Base-by-base conservation (phyloP, 2,113 vertebrate species). In the Piaya cayana region DNA sequence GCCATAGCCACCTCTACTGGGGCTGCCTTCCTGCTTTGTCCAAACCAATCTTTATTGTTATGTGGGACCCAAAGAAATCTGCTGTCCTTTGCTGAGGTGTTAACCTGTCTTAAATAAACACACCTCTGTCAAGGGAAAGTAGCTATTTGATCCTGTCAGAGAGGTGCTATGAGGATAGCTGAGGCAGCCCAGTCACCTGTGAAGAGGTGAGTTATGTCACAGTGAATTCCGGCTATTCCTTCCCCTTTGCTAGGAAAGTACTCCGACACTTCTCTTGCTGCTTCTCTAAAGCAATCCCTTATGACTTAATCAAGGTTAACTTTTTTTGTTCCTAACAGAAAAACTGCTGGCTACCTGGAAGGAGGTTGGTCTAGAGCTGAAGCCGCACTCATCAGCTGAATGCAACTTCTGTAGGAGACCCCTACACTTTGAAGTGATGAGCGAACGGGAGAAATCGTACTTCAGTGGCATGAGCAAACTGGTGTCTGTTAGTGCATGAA, bases 341-440 rank as follows among this genome's bases (percentile, higher is more conserved):
- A 98, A 97, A 50, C 97, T 99, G 67, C 96, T 99, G 96, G 84
- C 98, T 49, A 98, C 98, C 0, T 99, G 99, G 99, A 99, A 98
- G 93, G 98, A 97, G 68, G 98, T 97, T 79, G 99, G 98, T 17
- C 97, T 99, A 96, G 97, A 98, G 27, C 97, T 99, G 91, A 99
- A 98, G 86, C 98, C 99, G 3, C 99, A 99, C 94, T 98, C 99
- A 0, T 98, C 99, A 1, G 99, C 98, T 0, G 99, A 99, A 92
- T 99, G 99, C 62, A 99, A 98, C 90, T 99, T 99, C 97, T 99
- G 99, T 91, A 98, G 98, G 86, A 97, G 98, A 96, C 99, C 99
- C 2, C 97, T 99, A n/a, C 99, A 99, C 83, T 99, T 99, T 22
- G 99, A 99, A 96, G 83, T 98, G 92, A 99, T 99, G 99, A 99